Evolutionary conservation across 53 echinoderm and acorn worm species (phyloP), one percentile per base, ranked within the genome.

Genomic region (Holothuria leucospilota): DNA sequence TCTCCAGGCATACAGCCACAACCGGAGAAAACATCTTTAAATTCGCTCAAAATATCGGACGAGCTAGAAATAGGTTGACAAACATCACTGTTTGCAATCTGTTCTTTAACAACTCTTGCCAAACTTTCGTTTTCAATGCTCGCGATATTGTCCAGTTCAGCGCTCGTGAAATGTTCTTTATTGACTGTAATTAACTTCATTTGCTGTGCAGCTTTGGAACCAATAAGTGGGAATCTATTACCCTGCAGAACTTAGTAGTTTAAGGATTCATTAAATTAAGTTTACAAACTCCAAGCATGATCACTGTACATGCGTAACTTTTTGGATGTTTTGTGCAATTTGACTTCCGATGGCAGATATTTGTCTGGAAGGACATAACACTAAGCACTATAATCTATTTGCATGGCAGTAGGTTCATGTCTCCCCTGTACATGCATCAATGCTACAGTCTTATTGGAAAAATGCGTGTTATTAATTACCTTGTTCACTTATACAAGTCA

Each of bases 331-430:
- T 81, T 69, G n/a, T 5, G 10, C 20, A 86, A 25, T 16, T 27
- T 59, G 52, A 67, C 68, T 49, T 64, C 88, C 51, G 26, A 14
- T 13, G 88, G 81, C 30, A 92, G 39, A 59, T 85, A 69, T 29
- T 88, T 80, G 21, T 79, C 29, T 28, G 85, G 92, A 60, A 92
- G 64, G 56, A 80, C 88, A 63, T 88, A 85, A 49, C 81, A 88
- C 59, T 78, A 64, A 20, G 88, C 88, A 56, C 89, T 88, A 85
- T 80, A 81, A 88, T 88, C 89, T 21, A 88, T 74, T 81, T 89
- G 92, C 85, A 88, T 85, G 27, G 26, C 63, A 34, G 69, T 62
- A 42, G 42, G 29, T 70, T 88, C 27, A 24, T 63, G 64, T 12
- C 11, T 5, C 27, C 27, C 27, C 64, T 63, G 64, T 63, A 63